These are phyloP conservation scores for Oryzias woworae DNA, from an alignment of 2,113 vertebrate genomes.

Conservation along the genomic window DNA sequence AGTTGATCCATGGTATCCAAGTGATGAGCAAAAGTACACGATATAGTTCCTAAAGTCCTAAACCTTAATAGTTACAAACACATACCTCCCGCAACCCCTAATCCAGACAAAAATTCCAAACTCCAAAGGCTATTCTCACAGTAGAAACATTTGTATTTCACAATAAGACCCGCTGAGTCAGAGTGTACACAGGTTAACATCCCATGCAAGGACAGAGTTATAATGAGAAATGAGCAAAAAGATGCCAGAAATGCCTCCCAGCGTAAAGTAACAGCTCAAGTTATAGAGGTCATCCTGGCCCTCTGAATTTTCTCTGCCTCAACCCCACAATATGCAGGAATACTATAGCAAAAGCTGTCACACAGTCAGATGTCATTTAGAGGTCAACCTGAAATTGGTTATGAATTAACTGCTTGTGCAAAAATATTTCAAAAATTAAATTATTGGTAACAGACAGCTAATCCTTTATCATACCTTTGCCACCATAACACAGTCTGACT, in stretches of 20 bases:
- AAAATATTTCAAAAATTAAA: too few relatives aligned
- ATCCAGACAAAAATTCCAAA: neutral
- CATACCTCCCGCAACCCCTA: neutral
- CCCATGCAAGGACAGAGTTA: neutral
- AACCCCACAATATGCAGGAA: too few relatives aligned
- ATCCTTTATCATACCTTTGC: too few relatives aligned
- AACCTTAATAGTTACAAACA: neutral
- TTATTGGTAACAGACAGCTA: too few relatives aligned
- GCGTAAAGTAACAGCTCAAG: constrained; percentile 23
- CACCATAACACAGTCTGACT: too few relatives aligned
- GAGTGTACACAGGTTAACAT: neutral
- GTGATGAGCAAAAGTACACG: neutral
- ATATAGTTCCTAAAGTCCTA: neutral
- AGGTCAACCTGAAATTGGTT: too few relatives aligned
- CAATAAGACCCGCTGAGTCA: neutral
- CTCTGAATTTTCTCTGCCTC: neutral
- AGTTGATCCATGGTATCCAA: too few relatives aligned
- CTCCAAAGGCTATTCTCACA: neutral
- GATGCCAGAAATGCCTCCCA: constrained; percentile 1
- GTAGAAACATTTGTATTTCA: neutral
- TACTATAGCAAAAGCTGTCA: too few relatives aligned
- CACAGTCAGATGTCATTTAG: too few relatives aligned
- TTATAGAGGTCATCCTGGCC: constrained; percentile 4
- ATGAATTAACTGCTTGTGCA: too few relatives aligned
- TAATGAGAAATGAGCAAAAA: constrained; percentile 20